Evolutionary conservation across 2,113 vertebrate genomes (phyloP), one percentile per base, ranked within the genome.

Genomic region (Cyprinus carpio): DNA sequence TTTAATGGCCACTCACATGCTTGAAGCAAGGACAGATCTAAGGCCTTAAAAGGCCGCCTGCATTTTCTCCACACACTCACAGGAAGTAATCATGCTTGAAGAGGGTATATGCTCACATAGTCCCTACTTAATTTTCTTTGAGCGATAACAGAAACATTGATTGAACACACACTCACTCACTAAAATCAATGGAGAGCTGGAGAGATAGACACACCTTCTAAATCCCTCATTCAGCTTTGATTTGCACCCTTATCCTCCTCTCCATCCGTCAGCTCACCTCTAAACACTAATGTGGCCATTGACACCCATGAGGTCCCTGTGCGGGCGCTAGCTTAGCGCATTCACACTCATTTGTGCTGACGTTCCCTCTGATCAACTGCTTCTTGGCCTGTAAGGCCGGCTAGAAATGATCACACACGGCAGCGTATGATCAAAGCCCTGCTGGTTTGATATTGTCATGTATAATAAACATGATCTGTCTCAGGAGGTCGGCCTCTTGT

Each of bases 161-260:
- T 74, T 60, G 40, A 82, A 79, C 58, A 60, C 56, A 74, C 54
- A 84, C 75, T 40, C 25, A 7, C 56, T 56, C 34, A 46, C 86
- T 67, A 34, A 29, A 75, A 81, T 86, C 78, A 81, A 75, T 81
- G 58, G 54, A 62, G 67, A 74, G 75, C 31, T 71, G 51, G 51
- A 46, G 65, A 85, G 84, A 80, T 34, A 80, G 85, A 9, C 31
- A 29, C 79, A 23, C 71, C 56, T 46, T 81, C 23, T 64, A 75
- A 75, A 86, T 82, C 71, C 56, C 78, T 81, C 77, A 81, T 81
- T 82, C 72, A 67, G 54, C 56, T 54, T 64, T 75, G 76, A 81
- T 75, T 75, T 64, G 20, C n/a, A 37, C 23, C 65, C 58, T 84
- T 69, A 9, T 37, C 37, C 43, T 81, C 64, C 37, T 62, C 54